Base-by-base conservation (phyloP, 2,888 invertebrate genomes). In the Ptilodon capucinus region DNA sequence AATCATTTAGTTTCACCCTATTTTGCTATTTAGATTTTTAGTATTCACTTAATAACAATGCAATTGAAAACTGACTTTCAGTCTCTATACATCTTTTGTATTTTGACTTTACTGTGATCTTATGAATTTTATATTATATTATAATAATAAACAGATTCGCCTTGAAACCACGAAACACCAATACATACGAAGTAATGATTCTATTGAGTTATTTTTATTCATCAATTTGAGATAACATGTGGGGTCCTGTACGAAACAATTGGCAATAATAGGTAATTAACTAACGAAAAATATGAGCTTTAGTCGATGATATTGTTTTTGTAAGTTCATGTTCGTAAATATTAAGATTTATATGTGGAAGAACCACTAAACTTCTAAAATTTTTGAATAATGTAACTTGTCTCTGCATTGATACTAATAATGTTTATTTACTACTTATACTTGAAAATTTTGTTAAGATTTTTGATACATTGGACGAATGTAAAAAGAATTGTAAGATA, bases 401-500 rank as follows among this genome's bases (percentile, higher is more conserved):
- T n/a, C n/a, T n/a, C n/a, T n/a, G n/a, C n/a, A n/a, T n/a, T n/a
- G n/a, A n/a, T n/a, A n/a, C 44, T 56, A 60, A 55, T 58, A 48
- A 57, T 51, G 35, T 67, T 67, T 70, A 68, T 64, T 60, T 69
- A 62, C 60, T 52, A 50, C 40, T 45, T 67, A 61, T 60, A 54
- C 57, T 64, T 62, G 57, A 64, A 66, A 60, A 73, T 65, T 17
- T 1, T 2, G 13, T 69, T 84, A 81, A 76, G 75, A 76, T 71
- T 84, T 86, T 85, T 85, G 82, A 84, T 86, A 86, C 84, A 57
- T 76, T 74, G 72, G 73, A 74, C 71, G 69, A 60, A 63, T 57
- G 60, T 66, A 57, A 71, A 68, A 70, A 62, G 70, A 76, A 61
- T 50, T 54, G 55, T 40, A 63, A 60, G 64, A 57, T 64, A 68